Percentiles rank a stretch among this genome's conserved stretches.
Conservation (phyloP, 1,140 invertebrate species). For the Rhysida immarginata region DNA sequence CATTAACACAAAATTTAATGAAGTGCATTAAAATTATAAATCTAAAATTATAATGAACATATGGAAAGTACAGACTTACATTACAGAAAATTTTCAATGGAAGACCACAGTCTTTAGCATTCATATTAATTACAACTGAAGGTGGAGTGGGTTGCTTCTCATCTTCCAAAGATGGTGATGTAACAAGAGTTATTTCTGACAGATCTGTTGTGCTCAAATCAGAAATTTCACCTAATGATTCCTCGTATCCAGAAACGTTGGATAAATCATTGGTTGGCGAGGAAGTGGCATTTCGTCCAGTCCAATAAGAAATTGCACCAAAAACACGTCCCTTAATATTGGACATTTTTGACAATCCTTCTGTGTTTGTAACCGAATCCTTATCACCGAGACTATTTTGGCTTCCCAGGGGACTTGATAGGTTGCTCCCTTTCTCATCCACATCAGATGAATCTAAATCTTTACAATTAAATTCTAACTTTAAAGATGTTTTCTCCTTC, state of each 20-base stretch:
- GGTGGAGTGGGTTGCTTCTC: slow-evolving; percentile 10
- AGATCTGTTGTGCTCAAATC: no score
- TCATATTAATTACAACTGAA: slow-evolving; percentile 13
- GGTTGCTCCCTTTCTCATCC: slow-evolving; percentile 10
- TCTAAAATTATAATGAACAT: no score
- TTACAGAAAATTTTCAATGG: slow-evolving; percentile 78
- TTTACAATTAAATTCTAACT: slow-evolving; percentile 21
- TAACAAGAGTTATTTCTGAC: neutral
- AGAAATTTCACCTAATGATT: no score
- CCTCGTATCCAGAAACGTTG: no score
- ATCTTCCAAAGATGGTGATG: neutral
- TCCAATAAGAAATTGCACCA: slow-evolving; percentile 21
- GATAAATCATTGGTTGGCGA: neutral
- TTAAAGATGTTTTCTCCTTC: slow-evolving; percentile 8
- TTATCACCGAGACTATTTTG: slow-evolving; percentile 18
- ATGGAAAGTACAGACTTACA: slow-evolving; percentile 29
- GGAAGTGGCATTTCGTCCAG: neutral
- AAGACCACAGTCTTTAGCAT: slow-evolving; percentile 53
- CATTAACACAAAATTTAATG: no score
- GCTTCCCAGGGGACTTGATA: slow-evolving; percentile 14
- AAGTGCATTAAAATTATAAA: no score
- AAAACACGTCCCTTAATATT: slow-evolving; percentile 20
- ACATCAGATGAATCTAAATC: slow-evolving; percentile 11
- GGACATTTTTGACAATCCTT: slow-evolving; percentile 14
- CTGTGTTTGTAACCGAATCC: slow-evolving; percentile 15